Conservation (phyloP, 2,797 vertebrate genomes). For the Tympanoctomys barrerae region DNA sequence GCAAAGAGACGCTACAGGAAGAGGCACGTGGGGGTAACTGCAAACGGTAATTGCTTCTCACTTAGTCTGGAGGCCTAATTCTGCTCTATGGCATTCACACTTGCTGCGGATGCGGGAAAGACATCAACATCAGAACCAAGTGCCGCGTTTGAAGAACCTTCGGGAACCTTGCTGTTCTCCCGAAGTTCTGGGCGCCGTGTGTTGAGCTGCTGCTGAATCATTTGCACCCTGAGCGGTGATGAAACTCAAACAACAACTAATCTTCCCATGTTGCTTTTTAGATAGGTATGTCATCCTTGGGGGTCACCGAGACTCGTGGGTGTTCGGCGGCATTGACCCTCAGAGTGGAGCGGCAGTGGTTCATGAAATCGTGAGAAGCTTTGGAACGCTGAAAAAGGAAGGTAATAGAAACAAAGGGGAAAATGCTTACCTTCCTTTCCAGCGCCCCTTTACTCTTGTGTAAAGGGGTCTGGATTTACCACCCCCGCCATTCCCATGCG, state of each 20-base stretch:
- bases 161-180: background rate
- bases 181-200: background rate
- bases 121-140: background rate
- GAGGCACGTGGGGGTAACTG: background rate
- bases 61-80: background rate
- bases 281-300: constrained; percentile 93
- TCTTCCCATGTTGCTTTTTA: constrained; percentile 76
- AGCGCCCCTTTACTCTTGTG: background rate
- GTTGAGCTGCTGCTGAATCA: background rate
- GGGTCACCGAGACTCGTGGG: constrained; percentile 95
- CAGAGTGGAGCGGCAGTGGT: constrained; percentile 95
- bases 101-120: background rate
- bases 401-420: constrained; percentile 88
- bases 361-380: constrained; percentile 94
- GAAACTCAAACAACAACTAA: background rate
- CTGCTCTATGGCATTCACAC: background rate
- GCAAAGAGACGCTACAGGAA: background rate
- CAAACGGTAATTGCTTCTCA: background rate
- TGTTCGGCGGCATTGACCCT: constrained; percentile 97
- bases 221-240: background rate
- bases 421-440: background rate
- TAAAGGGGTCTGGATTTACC: background rate
- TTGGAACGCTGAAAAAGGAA: constrained; percentile 90
- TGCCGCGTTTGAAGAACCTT: background rate
- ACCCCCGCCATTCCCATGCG: no score